Conservation (phyloP, 2,797 vertebrate genomes). For the Adelosebastes latens region DNA sequence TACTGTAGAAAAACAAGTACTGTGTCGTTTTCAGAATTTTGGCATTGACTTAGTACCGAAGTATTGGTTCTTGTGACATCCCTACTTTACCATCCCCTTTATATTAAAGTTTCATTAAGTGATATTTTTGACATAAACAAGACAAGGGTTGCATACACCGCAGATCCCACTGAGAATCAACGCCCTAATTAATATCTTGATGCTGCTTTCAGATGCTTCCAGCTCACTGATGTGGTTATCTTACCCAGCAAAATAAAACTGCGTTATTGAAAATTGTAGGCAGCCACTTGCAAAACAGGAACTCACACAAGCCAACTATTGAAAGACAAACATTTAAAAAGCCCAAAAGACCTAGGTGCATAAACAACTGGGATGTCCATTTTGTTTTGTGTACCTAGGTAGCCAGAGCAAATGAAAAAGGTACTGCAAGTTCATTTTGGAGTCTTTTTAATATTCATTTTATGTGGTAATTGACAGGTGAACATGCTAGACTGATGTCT, state of each 20-base stretch:
- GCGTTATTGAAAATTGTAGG: background rate
- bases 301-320: background rate
- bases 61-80: too few species aligned
- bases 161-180: background rate
- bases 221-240: background rate
- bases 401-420: background rate
- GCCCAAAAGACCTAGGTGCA: background rate
- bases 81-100: background rate
- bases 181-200: background rate
- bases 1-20: too few species aligned
- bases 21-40: too few species aligned
- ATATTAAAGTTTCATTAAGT: background rate
- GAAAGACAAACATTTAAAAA: background rate
- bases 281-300: background rate
- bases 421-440: background rate
- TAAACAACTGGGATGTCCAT: background rate
- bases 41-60: too few species aligned
- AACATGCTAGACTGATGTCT: background rate
- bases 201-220: background rate
- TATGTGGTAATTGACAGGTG: background rate
- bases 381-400: background rate
- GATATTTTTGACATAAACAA: background rate
- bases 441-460: background rate
- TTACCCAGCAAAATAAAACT: background rate
- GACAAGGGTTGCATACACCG: background rate